Percentiles rank a stretch among this genome's conserved stretches.
These are phyloP conservation scores for Clarias gariepinus DNA, from an alignment of 2,113 vertebrate genomes.

Conservation along the genomic window DNA sequence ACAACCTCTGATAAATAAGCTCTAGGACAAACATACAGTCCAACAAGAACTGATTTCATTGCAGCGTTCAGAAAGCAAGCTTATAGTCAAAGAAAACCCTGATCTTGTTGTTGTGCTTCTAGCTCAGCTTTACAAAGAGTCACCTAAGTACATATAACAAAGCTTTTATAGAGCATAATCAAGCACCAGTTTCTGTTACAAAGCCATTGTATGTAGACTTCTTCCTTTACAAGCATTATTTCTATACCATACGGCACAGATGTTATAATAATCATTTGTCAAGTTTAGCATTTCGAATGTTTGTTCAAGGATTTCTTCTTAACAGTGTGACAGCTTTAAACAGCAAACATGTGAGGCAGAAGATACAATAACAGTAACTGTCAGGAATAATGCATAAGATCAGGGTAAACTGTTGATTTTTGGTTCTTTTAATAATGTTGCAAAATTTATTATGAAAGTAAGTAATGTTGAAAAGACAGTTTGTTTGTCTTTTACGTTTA, in stretches of 20 bases:
- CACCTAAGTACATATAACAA: background rate
- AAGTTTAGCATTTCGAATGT: background rate
- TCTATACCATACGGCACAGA: background rate
- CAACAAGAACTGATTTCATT: background rate
- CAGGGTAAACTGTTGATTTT: background rate
- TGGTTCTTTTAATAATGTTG: background rate
- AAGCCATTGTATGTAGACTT: background rate
- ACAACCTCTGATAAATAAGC: conserved; percentile 54
- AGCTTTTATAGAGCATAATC: background rate
- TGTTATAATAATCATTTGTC: background rate
- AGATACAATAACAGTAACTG: background rate
- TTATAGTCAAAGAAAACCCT: background rate
- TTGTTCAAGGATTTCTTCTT: background rate
- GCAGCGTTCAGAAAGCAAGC: background rate
- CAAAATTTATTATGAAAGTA: background rate
- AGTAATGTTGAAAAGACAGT: background rate
- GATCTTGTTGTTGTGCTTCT: background rate
- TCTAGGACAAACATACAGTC: background rate
- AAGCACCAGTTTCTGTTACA: background rate
- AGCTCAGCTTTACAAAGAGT: background rate
- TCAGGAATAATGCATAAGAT: background rate
- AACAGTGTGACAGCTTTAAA: background rate
- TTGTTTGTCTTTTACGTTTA: background rate
- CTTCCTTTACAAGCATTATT: background rate
- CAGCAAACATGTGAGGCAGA: background rate